These are phyloP conservation scores for Stenurella melanura DNA, from an alignment of 2,888 invertebrate species.

Conservation along the genomic window DNA sequence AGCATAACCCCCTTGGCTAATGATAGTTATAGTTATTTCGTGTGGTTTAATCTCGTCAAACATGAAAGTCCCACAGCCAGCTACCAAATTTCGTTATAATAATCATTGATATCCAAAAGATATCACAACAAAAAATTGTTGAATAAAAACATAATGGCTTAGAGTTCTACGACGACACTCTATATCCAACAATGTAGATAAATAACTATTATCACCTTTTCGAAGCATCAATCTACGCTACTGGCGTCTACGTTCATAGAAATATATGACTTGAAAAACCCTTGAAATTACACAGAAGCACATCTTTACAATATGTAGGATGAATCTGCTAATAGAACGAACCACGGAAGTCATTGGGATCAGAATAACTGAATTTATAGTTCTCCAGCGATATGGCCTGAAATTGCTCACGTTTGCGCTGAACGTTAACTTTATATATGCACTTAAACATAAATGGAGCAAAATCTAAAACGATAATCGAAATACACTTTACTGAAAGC, in stretches of 20 bases:
- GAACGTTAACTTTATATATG: slow-evolving; percentile 18
- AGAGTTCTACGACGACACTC: too few species aligned
- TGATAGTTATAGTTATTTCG: too few species aligned
- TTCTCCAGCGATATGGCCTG: slow-evolving; percentile 8
- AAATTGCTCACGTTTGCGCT: slow-evolving; percentile 10
- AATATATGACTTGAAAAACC: slow-evolving; percentile 4
- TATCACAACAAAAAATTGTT: too few species aligned
- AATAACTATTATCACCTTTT: not conserved
- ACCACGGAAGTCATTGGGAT: not conserved
- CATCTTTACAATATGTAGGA: slow-evolving; percentile 11
- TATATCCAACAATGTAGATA: too few species aligned
- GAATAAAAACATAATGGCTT: too few species aligned
- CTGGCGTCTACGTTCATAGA: not conserved
- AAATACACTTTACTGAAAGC: not conserved
- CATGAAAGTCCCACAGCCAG: too few species aligned
- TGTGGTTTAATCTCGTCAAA: too few species aligned
- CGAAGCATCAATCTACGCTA: not conserved
- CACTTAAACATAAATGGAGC: slow-evolving; percentile 31
- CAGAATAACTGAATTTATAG: slow-evolving; percentile 20
- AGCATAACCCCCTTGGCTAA: too few species aligned
- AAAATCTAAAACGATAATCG: slow-evolving; percentile 14
- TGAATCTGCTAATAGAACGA: slow-evolving; percentile 16
- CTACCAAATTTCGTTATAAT: too few species aligned
- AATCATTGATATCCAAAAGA: too few species aligned
- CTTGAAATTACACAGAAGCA: not conserved